Conservation (phyloP, 2,888 invertebrate genomes). For the Tolmerus cingulatus region DNA sequence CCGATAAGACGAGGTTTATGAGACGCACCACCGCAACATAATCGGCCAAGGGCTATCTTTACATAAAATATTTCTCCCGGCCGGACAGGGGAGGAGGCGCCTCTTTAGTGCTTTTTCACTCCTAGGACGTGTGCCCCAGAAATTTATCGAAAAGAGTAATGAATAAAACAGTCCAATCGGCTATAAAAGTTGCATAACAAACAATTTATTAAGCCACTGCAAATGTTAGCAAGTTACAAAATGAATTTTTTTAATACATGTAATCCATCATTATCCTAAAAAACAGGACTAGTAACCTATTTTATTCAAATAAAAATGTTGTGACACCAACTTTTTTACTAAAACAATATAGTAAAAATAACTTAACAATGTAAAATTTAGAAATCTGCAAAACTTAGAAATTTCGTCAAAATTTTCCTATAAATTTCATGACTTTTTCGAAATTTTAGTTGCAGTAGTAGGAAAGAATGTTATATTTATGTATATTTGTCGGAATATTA, state of each 20-base stretch:
- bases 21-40: conserved; percentile 30
- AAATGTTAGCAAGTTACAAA: background rate
- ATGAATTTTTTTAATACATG: background rate
- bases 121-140: background rate
- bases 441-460: too few species aligned
- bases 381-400: too few species aligned
- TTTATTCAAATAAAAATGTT: too few species aligned
- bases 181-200: background rate
- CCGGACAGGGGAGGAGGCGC: too few species aligned
- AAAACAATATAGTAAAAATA: too few species aligned
- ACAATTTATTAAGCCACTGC: too few species aligned
- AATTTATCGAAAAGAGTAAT: background rate
- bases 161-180: background rate
- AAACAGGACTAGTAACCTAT: background rate
- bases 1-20: conserved; percentile 49
- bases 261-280: background rate
- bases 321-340: too few species aligned
- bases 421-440: too few species aligned
- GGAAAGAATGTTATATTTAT: too few species aligned
- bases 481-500: too few species aligned
- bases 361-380: too few species aligned
- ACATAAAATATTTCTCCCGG: background rate
- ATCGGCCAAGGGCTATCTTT: background rate
- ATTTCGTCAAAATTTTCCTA: too few species aligned
- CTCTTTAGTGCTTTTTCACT: background rate